These are phyloP conservation scores for Cynocephalus volans DNA, from an alignment of 2,113 vertebrate species.

Conservation along the genomic window DNA sequence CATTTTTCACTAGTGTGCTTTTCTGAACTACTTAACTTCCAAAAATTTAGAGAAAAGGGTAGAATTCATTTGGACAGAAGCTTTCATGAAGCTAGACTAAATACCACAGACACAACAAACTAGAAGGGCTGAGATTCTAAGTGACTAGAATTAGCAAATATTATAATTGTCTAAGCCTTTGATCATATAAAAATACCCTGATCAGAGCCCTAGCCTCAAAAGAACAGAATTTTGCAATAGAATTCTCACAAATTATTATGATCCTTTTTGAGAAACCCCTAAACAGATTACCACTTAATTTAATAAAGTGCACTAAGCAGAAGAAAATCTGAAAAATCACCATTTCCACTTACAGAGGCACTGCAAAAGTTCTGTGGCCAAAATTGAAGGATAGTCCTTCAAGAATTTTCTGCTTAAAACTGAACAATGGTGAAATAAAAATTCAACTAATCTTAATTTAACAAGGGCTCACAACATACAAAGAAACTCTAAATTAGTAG, in stretches of 20 bases:
- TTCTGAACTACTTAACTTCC: slow-evolving; percentile 63
- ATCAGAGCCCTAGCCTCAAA: not conserved
- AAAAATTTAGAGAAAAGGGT: slow-evolving; percentile 63
- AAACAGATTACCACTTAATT: not conserved
- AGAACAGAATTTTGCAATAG: not conserved
- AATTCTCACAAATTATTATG: slow-evolving; percentile 32
- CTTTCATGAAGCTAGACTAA: slow-evolving; percentile 40
- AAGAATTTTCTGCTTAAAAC: not conserved
- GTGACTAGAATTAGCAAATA: slow-evolving; percentile 11
- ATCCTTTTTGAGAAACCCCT: slow-evolving; percentile 34
- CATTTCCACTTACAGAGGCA: not conserved
- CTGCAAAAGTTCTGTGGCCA: not conserved
- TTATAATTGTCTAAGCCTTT: not conserved
- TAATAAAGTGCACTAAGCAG: slow-evolving; percentile 30
- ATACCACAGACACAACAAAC: slow-evolving; percentile 40
- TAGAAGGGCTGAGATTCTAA: not conserved
- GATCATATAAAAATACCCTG: not conserved
- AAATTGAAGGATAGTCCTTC: slow-evolving; percentile 40
- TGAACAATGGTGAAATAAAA: not conserved
- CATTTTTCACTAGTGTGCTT: slow-evolving; percentile 63
- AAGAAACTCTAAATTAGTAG: slow-evolving; percentile 18
- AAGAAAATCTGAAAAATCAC: slow-evolving; percentile 33
- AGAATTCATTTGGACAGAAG: slow-evolving; percentile 39
- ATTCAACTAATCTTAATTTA: not conserved
- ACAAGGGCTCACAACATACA: not conserved